Percentiles rank a stretch among this genome's conserved stretches.
These are phyloP conservation scores for Tangara arthus DNA, from an alignment of 2,797 vertebrate genomes.

Conservation along the genomic window DNA sequence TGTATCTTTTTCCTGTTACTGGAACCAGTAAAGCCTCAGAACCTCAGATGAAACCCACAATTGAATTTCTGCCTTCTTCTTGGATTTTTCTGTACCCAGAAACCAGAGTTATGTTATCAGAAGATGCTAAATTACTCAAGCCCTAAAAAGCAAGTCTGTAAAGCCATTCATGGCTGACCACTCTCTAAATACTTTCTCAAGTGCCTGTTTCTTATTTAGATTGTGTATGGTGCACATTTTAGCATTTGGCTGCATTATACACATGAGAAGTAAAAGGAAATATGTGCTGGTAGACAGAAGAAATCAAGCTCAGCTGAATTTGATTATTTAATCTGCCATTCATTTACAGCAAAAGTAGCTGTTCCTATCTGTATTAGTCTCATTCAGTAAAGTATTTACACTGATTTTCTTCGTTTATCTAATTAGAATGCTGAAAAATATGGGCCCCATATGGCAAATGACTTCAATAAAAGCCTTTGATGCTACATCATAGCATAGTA, in stretches of 20 bases:
- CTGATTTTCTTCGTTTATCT: background rate
- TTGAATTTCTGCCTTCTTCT: background rate
- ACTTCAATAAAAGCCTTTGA: background rate
- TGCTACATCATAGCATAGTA: background rate
- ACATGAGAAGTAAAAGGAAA: background rate
- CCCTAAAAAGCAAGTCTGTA: background rate
- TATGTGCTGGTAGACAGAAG: background rate
- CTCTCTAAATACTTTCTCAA: background rate
- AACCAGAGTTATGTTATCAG: background rate
- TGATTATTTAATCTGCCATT: background rate
- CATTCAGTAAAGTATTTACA: background rate
- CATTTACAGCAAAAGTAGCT: background rate
- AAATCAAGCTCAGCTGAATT: background rate
- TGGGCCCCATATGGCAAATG: background rate
- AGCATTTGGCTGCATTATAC: background rate
- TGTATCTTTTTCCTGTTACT: background rate
- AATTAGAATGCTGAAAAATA: background rate
- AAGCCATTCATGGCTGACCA: background rate
- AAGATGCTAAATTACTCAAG: background rate
- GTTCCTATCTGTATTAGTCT: background rate
- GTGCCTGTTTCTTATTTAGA: background rate
- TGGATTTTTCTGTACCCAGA: background rate
- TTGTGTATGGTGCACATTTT: background rate
- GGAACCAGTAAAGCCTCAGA: background rate
- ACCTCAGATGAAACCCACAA: background rate